These are phyloP conservation scores for Camponotus floridanus DNA, from an alignment of 1,140 invertebrate species.

Conservation along the genomic window DNA sequence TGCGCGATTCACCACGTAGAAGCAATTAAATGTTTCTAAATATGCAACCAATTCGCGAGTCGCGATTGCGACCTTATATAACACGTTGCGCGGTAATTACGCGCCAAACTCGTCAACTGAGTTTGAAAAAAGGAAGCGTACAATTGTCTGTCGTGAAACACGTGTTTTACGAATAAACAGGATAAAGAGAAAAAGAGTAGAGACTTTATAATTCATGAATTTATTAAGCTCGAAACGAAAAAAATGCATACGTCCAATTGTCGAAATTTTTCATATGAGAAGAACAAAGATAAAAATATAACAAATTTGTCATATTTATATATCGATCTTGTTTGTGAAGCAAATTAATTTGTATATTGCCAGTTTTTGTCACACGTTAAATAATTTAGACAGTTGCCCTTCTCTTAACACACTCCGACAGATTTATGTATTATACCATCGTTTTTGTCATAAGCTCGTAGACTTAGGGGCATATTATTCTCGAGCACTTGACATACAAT, in stretches of 20 bases:
- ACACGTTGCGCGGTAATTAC: constrained; percentile 13
- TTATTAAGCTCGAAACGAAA: not conserved
- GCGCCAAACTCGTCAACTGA: not conserved
- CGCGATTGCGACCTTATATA: constrained; percentile 22
- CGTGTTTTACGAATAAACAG: not conserved
- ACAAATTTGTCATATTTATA: not conserved
- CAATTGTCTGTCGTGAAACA: not conserved
- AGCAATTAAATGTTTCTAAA: constrained; percentile 34
- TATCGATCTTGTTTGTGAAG: not conserved
- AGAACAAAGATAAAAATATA: not conserved
- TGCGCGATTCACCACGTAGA: not conserved
- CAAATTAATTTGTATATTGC: not conserved
- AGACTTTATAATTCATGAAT: not conserved
- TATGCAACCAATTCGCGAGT: constrained; percentile 4
- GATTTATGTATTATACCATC: constrained; percentile 26
- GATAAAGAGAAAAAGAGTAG: not conserved
- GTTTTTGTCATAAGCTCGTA: constrained; percentile 1
- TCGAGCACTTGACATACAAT: not conserved
- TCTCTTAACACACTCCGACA: not conserved
- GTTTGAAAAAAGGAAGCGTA: not conserved
- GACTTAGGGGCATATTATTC: not conserved
- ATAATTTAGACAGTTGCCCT: not conserved
- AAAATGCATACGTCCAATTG: not conserved
- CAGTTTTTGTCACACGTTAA: not conserved
- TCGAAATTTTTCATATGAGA: not conserved